Conservation (phyloP, 2,888 invertebrate genomes). For the Diabrotica balteata region DNA sequence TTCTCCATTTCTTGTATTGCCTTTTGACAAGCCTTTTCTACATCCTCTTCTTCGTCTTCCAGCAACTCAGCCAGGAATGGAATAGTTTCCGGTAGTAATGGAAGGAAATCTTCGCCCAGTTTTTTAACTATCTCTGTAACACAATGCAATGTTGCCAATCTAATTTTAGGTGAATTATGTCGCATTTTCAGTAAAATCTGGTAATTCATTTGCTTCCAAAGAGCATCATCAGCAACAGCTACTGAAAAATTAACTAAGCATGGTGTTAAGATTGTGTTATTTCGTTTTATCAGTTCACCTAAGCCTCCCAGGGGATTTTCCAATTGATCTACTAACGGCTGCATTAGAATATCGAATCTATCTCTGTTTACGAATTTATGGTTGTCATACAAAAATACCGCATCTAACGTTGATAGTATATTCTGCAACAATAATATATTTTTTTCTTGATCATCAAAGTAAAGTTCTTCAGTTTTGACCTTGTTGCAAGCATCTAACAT, state of each 20-base stretch:
- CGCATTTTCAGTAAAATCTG: slow-evolving; percentile 89
- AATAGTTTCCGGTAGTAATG: slow-evolving; percentile 89
- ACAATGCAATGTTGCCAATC: slow-evolving; percentile 74
- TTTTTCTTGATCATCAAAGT: slow-evolving; percentile 65
- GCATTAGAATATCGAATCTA: slow-evolving; percentile 83
- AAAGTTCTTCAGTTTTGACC: slow-evolving; percentile 64
- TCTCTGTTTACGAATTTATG: slow-evolving; percentile 86
- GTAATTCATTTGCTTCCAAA: slow-evolving; percentile 91
- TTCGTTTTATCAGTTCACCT: slow-evolving; percentile 67
- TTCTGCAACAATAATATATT: slow-evolving; percentile 71
- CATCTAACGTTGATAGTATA: slow-evolving; percentile 76
- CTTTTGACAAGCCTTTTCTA: slow-evolving; percentile 80
- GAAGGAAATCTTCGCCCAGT: slow-evolving; percentile 87
- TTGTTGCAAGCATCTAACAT: slow-evolving; percentile 75
- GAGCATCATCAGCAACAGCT: slow-evolving; percentile 82
- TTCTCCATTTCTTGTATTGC: slow-evolving; percentile 85
- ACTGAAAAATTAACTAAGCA: slow-evolving; percentile 85
- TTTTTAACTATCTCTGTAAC: slow-evolving; percentile 82
- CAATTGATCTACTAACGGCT: slow-evolving; percentile 87
- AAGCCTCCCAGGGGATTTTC: slow-evolving; percentile 77
- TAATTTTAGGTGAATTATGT: slow-evolving; percentile 75
- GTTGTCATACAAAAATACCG: slow-evolving; percentile 83
- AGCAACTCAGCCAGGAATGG: slow-evolving; percentile 93
- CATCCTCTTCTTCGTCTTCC: slow-evolving; percentile 86
- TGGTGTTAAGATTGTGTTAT: slow-evolving; percentile 71